A percentile compares a stretch with the other conserved stretches of the same genome.
These are phyloP conservation scores for Melanotaenia boesemani DNA, from an alignment of 2,797 vertebrate genomes.

Conservation along the genomic window DNA sequence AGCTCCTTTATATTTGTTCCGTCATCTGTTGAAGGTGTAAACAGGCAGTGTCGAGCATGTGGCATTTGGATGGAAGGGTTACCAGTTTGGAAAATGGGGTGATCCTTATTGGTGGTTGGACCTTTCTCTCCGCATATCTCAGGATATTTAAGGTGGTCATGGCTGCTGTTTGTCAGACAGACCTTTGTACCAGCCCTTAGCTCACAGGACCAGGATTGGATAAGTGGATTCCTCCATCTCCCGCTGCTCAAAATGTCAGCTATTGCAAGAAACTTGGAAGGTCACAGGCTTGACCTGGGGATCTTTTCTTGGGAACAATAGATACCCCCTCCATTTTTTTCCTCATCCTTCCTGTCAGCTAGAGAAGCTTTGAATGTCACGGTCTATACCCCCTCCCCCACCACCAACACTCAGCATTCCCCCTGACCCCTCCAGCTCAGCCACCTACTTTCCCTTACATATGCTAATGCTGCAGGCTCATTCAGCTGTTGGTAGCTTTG, in stretches of 20 bases:
- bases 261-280: slow-evolving; percentile 67
- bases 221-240: slow-evolving; percentile 45
- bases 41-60: slow-evolving; percentile 55
- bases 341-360: slow-evolving; percentile 69
- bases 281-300: slow-evolving; percentile 57
- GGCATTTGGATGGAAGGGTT: slow-evolving; percentile 52
- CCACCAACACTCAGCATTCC: slow-evolving; percentile 59
- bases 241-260: slow-evolving; percentile 56
- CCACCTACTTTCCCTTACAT: slow-evolving; percentile 83
- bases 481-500: slow-evolving; percentile 81
- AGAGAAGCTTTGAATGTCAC: slow-evolving; percentile 80
- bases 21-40: slow-evolving; percentile 41
- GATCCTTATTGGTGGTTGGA: slow-evolving; percentile 15
- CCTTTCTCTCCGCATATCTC: slow-evolving; percentile 46
- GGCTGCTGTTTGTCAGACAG: slow-evolving; percentile 35
- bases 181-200: slow-evolving; percentile 48
- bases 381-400: slow-evolving; percentile 68
- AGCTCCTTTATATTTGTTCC: not conserved
- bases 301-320: slow-evolving; percentile 71
- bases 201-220: slow-evolving; percentile 21
- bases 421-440: slow-evolving; percentile 59
- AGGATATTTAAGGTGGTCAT: slow-evolving; percentile 32
- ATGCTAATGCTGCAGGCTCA: slow-evolving; percentile 82
- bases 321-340: slow-evolving; percentile 38
- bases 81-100: slow-evolving; percentile 42